phyloP scores from a whole-genome alignment of 2,113 vertebrate species.

The Sterna hirundo region DNA sequence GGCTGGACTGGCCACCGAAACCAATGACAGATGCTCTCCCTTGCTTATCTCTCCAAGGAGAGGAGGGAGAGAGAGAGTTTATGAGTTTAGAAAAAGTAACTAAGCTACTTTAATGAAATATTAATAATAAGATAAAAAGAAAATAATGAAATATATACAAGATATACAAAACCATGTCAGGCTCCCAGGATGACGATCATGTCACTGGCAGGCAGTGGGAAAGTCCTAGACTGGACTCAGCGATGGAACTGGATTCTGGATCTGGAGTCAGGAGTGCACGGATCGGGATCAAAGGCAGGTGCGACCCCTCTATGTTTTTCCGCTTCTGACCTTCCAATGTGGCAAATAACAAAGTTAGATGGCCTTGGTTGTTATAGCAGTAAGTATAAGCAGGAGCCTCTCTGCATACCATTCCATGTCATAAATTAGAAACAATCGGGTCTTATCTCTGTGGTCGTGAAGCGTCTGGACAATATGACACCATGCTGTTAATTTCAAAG shows the following conservation, averaged over 20 bases:
- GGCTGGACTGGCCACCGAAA: neutral
- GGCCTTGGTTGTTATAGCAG: neutral
- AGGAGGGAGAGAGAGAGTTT: neutral
- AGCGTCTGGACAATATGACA: neutral
- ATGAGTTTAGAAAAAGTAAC: too few species aligned
- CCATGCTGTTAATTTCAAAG: neutral
- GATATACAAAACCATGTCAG: neutral
- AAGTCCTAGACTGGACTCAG: neutral
- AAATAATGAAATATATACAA: neutral
- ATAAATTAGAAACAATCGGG: neutral
- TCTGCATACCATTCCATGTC: neutral
- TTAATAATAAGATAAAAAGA: neutral
- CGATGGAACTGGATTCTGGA: neutral
- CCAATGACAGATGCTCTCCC: neutral
- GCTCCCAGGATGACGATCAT: neutral
- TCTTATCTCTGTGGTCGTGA: neutral
- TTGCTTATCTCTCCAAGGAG: neutral
- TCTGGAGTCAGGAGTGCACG: neutral
- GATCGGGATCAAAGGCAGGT: neutral
- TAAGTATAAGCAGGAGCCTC: neutral
- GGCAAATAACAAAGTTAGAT: neutral
- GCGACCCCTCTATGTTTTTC: neutral
- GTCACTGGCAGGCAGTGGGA: neutral
- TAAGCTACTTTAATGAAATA: neutral
- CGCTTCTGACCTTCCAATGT: neutral